Conservation (phyloP, 2,113 vertebrate species). For the Antechinus flavipes region DNA sequence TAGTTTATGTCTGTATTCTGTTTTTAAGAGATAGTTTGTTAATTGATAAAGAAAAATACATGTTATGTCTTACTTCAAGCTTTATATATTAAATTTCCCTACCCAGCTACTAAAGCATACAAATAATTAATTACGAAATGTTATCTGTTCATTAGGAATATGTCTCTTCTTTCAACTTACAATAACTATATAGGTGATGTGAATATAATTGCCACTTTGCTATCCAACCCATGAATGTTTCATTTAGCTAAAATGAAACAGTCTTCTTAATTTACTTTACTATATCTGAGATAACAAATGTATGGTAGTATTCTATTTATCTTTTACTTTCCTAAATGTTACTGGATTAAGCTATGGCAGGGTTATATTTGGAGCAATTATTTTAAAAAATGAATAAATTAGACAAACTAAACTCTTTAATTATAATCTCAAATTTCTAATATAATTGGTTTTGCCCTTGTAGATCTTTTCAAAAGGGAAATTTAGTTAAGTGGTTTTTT, state of each 20-base stretch:
- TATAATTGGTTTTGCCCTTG: background rate
- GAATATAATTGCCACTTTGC: slow-evolving; percentile 15
- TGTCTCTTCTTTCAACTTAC: slow-evolving; percentile 56
- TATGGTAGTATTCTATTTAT: slow-evolving; percentile 44
- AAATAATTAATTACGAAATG: slow-evolving; percentile 70
- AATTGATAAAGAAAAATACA: slow-evolving; percentile 70
- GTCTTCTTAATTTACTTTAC: slow-evolving; percentile 56
- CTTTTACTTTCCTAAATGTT: slow-evolving; percentile 52
- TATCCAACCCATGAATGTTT: slow-evolving; percentile 12
- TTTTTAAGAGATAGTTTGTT: slow-evolving; percentile 76
- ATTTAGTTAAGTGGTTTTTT: background rate
- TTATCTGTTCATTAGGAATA: slow-evolving; percentile 62
- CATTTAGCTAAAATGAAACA: slow-evolving; percentile 58
- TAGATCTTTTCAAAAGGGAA: slow-evolving; percentile 38
- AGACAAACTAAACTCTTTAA: slow-evolving; percentile 39
- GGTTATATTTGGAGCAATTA: background rate
- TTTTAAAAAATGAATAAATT: slow-evolving; percentile 31
- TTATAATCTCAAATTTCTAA: slow-evolving; percentile 34
- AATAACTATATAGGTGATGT: slow-evolving; percentile 38
- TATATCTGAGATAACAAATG: slow-evolving; percentile 57
- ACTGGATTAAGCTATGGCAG: slow-evolving; percentile 16
- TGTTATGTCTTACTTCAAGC: slow-evolving; percentile 62
- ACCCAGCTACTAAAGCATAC: slow-evolving; percentile 51
- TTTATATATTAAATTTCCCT: slow-evolving; percentile 71
- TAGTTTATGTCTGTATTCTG: slow-evolving; percentile 70